A percentile compares a stretch with the other conserved stretches of the same genome.
Evolutionary conservation across 2,797 vertebrate species (phyloP).

Genomic region (Enoplosus armatus): DNA sequence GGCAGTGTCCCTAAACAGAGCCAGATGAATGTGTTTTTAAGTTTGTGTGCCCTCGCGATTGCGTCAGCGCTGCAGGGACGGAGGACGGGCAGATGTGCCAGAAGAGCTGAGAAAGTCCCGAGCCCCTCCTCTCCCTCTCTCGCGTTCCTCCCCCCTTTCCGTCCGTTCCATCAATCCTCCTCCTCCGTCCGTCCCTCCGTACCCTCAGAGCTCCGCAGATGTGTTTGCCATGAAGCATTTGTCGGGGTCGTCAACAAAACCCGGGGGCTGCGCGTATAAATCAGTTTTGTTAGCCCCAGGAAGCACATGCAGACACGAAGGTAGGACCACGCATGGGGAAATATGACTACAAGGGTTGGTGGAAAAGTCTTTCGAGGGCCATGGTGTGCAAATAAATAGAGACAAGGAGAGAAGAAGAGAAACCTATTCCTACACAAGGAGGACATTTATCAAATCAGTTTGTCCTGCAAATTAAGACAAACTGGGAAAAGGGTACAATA

Average conservation of each 20-base stretch:
- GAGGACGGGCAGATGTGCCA: slow-evolving; percentile 66
- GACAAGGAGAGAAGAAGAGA: background rate
- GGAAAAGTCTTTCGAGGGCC: slow-evolving; percentile 31
- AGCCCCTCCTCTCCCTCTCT: slow-evolving; percentile 20
- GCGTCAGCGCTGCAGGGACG: slow-evolving; percentile 57
- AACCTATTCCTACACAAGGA: background rate
- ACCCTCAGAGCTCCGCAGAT: slow-evolving; percentile 56
- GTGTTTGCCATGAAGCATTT: slow-evolving; percentile 64
- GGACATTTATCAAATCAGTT: background rate
- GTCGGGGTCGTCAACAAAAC: slow-evolving; percentile 26
- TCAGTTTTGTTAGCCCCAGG: slow-evolving; percentile 18
- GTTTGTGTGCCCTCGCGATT: slow-evolving; percentile 44
- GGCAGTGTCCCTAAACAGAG: slow-evolving; percentile 58
- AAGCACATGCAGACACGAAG: slow-evolving; percentile 33
- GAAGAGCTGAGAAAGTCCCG: slow-evolving; percentile 35
- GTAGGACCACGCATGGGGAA: slow-evolving; percentile 35
- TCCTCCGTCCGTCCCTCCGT: background rate
- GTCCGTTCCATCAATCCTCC: background rate
- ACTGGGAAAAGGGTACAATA: background rate
- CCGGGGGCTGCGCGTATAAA: slow-evolving; percentile 23
- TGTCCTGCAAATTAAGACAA: slow-evolving; percentile 10
- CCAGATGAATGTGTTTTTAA: slow-evolving; percentile 50
- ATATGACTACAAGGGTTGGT: slow-evolving; percentile 22
- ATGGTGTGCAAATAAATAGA: slow-evolving; percentile 27
- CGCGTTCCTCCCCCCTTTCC: background rate